Conservation (phyloP, 2,888 invertebrate species). For the Cotesia congregata region DNA sequence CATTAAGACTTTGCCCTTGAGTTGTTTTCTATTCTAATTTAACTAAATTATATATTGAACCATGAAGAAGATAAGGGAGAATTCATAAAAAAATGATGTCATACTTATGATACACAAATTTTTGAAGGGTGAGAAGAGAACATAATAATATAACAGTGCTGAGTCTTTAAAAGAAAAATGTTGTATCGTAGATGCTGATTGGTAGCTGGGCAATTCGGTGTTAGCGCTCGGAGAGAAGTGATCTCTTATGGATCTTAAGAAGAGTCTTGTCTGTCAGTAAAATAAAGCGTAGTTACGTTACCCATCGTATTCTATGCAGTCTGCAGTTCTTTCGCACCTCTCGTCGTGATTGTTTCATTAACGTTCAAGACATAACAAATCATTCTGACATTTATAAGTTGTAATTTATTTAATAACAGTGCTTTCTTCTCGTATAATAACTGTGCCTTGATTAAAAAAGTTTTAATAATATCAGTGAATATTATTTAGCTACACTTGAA, state of each 20-base stretch:
- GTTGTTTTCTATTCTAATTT: not conserved
- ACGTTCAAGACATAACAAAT: not conserved
- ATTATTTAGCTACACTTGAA: not conserved
- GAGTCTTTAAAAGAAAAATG: not conserved
- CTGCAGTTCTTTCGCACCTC: slow-evolving; percentile 36
- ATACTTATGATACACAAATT: slow-evolving; percentile 1
- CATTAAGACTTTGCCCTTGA: slow-evolving; percentile 16
- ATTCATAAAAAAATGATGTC: not conserved
- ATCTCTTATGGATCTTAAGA: slow-evolving; percentile 1
- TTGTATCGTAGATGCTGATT: not conserved
- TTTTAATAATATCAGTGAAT: not conserved
- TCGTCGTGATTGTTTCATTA: slow-evolving; percentile 11
- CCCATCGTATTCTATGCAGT: not conserved
- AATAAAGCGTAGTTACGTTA: not conserved
- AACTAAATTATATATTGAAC: not conserved
- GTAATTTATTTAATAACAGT: too few relatives aligned
- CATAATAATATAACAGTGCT: not conserved
- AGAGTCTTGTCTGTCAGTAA: slow-evolving; percentile 24
- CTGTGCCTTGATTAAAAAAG: not conserved
- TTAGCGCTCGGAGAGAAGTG: slow-evolving; percentile 16
- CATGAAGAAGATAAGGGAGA: not conserved
- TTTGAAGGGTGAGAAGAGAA: not conserved
- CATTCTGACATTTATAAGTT: not conserved
- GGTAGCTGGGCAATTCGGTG: slow-evolving; percentile 2
- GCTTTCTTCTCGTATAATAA: not conserved